Conservation (phyloP, 2,797 vertebrate genomes). For the Lophius americanus region DNA sequence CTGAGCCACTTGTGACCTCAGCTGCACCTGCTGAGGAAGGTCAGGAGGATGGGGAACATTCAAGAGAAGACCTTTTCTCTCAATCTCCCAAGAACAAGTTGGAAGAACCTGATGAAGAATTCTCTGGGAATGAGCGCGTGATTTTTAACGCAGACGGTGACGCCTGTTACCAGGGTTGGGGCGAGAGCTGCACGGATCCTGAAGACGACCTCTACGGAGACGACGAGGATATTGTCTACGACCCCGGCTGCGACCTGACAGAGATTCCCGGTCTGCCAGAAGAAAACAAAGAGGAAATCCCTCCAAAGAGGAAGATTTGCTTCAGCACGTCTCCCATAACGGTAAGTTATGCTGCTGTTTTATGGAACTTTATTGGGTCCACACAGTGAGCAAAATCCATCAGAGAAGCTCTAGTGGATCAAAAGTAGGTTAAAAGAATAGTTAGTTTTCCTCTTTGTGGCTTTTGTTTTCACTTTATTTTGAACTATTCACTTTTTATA, state of each 20-base stretch:
- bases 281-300: constrained; percentile 92
- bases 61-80: constrained; percentile 48
- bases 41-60: constrained; percentile 52
- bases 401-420: constrained; percentile 47
- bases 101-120: constrained; percentile 84
- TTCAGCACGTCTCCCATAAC: constrained; percentile 95
- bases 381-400: constrained; percentile 42
- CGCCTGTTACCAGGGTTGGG: constrained; percentile 92
- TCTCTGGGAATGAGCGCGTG: constrained; percentile 89
- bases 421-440: constrained; percentile 58
- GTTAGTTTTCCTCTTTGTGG: constrained; percentile 26
- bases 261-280: constrained; percentile 91
- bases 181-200: constrained; percentile 91
- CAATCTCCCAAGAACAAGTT: constrained; percentile 63
- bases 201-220: constrained; percentile 94
- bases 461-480: constrained; percentile 32
- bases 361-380: constrained; percentile 41
- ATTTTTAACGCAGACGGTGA: constrained; percentile 87
- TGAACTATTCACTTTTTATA: constrained; percentile 9
- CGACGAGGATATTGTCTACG: constrained; percentile 87
- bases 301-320: constrained; percentile 90
- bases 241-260: constrained; percentile 89
- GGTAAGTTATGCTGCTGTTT: constrained; percentile 79
- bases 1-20: constrained; percentile 37
- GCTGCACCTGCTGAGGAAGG: constrained; percentile 29